phyloP scores from a whole-genome alignment of 2,797 vertebrate species.

The Pyrocephalus nanus region DNA sequence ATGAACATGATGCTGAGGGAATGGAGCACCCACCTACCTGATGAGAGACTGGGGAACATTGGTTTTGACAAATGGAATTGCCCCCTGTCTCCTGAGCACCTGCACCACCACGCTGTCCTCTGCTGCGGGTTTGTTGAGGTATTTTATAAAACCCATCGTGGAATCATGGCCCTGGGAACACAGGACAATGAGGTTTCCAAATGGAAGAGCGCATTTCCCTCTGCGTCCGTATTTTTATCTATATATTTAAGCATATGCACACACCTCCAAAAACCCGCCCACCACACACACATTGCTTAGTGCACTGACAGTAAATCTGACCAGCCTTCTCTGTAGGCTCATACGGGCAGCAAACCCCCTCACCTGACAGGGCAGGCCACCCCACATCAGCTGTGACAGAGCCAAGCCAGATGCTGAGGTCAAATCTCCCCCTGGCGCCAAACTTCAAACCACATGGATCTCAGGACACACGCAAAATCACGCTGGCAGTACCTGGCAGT shows the following conservation, averaged over 20 bases:
- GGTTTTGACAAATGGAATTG: conserved; percentile 91
- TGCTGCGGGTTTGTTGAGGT: conserved; percentile 74
- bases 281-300: fast-evolving
- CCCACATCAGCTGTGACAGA: background rate
- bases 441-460: background rate
- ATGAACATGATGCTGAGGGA: fast-evolving
- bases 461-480: fast-evolving
- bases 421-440: background rate
- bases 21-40: conserved; percentile 71
- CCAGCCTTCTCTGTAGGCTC: background rate
- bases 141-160: conserved; percentile 79
- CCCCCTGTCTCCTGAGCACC: conserved; percentile 92
- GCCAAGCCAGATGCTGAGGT: background rate
- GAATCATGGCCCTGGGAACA: conserved; percentile 80
- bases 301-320: background rate
- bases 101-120: conserved; percentile 85
- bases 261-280: background rate
- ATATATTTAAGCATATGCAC: fast-evolving
- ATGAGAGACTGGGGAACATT: conserved; percentile 88
- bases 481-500: conserved; percentile 73
- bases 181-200: background rate
- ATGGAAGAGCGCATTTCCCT: background rate
- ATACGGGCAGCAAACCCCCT: background rate
- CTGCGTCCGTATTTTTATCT: fast-evolving
- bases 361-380: background rate